Conservation (phyloP, 1,140 invertebrate genomes). For the Drosophila arizonae region DNA sequence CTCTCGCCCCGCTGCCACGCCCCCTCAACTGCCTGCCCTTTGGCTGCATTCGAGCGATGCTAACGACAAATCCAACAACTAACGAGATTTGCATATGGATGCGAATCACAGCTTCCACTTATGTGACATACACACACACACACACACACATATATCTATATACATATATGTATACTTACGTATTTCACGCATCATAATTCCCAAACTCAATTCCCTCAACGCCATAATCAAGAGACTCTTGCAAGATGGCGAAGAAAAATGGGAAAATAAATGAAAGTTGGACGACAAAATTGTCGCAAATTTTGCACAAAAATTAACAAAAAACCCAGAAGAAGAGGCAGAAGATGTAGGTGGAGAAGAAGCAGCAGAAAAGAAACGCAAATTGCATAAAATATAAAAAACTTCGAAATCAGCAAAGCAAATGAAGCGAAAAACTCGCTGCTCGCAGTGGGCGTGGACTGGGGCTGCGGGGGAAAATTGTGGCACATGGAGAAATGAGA, state of each 20-base stretch:
- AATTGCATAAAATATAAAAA: conserved; percentile 68
- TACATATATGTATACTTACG: background rate
- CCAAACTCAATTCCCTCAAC: conserved; percentile 72
- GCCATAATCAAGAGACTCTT: conserved; percentile 67
- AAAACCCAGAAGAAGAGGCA: background rate
- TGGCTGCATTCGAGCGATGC: conserved; percentile 49
- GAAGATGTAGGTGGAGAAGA: background rate
- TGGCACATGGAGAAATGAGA: background rate
- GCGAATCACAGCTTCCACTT: conserved; percentile 24
- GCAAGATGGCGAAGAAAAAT: conserved; percentile 27
- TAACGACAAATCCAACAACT: conserved; percentile 59
- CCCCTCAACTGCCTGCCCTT: background rate
- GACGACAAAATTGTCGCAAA: conserved; percentile 35
- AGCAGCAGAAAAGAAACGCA: conserved; percentile 37
- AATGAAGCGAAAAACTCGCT: conserved; percentile 51
- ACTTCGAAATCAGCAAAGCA: conserved; percentile 74
- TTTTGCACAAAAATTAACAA: conserved; percentile 52
- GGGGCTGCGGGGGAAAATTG: background rate
- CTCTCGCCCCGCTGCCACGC: background rate
- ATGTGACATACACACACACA: conserved; percentile 2
- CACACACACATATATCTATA: background rate
- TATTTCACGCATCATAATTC: conserved; percentile 70
- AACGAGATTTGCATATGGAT: conserved; percentile 78
- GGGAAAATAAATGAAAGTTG: conserved; percentile 23
- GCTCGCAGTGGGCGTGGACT: background rate